Percentiles rank a stretch among this genome's conserved stretches.
Evolutionary conservation across 2,113 vertebrate species (phyloP).

Genomic region (Prochilodus magdalenae): DNA sequence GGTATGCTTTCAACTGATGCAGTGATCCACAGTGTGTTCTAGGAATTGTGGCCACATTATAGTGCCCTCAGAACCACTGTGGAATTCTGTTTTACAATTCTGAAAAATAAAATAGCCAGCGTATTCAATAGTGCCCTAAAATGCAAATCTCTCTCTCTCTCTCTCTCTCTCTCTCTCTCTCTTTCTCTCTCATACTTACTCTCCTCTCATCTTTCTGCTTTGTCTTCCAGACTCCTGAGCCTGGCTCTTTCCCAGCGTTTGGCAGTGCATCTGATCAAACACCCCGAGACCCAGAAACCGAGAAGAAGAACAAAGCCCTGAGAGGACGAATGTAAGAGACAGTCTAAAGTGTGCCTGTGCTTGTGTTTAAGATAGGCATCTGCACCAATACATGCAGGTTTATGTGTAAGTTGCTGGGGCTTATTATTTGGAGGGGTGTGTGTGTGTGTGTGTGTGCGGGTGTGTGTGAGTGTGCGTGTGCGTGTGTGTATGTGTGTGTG

Average conservation of each 20-base stretch:
- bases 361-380: not conserved
- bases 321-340: constrained; percentile 92
- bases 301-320: constrained; percentile 92
- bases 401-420: too few species aligned
- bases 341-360: not conserved
- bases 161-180: constrained; percentile 7
- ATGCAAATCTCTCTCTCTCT: not conserved
- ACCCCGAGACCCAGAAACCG: constrained; percentile 90
- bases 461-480: not conserved
- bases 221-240: constrained; percentile 42
- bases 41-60: too few species aligned
- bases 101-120: too few species aligned
- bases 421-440: not conserved
- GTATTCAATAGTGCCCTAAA: too few species aligned
- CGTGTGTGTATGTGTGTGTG: not conserved
- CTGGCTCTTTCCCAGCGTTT: constrained; percentile 47
- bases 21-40: too few species aligned
- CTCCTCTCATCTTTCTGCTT: not conserved
- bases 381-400: not conserved
- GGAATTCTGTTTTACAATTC: too few species aligned
- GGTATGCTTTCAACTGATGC: too few species aligned
- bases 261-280: constrained; percentile 71
- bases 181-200: not conserved
- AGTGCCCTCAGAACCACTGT: too few species aligned
- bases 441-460: not conserved